Conservation (phyloP, 2,888 invertebrate species). For the Torymus texanus region DNA sequence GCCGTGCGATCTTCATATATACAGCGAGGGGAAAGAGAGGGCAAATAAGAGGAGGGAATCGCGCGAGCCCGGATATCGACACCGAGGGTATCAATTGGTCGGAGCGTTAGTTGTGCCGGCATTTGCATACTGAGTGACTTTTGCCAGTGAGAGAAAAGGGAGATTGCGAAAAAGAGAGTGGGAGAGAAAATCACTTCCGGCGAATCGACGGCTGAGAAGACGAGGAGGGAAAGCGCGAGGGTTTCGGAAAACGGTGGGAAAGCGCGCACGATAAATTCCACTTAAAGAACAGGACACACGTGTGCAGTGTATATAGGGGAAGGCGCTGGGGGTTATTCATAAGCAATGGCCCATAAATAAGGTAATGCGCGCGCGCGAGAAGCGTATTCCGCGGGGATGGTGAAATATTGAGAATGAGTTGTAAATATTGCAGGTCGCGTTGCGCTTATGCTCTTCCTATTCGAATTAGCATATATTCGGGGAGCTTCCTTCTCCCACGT, state of each 20-base stretch:
- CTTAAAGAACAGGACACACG: constrained; percentile 65
- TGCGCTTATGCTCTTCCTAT: constrained; percentile 27
- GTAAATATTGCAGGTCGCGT: constrained; percentile 58
- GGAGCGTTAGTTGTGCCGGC: not conserved
- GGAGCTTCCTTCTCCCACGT: too few species aligned
- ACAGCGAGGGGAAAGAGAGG: constrained; percentile 50
- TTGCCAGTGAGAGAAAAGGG: too few species aligned
- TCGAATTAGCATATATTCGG: constrained; percentile 42
- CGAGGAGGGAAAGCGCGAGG: not conserved
- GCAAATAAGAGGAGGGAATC: constrained; percentile 4
- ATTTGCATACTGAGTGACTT: constrained; percentile 40
- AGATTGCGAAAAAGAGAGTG: not conserved
- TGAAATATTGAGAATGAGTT: constrained; percentile 71
- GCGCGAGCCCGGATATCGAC: constrained; percentile 1
- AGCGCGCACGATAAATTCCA: constrained; percentile 66
- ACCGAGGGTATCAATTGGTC: constrained; percentile 2
- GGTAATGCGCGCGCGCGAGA: constrained; percentile 46
- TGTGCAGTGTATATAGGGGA: constrained; percentile 27
- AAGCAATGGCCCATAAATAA: constrained; percentile 74
- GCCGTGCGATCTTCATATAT: constrained; percentile 58
- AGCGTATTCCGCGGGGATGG: constrained; percentile 59
- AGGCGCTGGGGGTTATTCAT: constrained; percentile 69
- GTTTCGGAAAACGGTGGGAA: constrained; percentile 50
- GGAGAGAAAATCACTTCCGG: constrained; percentile 39
- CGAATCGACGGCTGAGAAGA: not conserved